Percentiles rank a stretch among this genome's conserved stretches.
These are phyloP conservation scores for Chrysomallon squamiferum DNA, from an alignment of 1,140 invertebrate genomes.

Conservation along the genomic window DNA sequence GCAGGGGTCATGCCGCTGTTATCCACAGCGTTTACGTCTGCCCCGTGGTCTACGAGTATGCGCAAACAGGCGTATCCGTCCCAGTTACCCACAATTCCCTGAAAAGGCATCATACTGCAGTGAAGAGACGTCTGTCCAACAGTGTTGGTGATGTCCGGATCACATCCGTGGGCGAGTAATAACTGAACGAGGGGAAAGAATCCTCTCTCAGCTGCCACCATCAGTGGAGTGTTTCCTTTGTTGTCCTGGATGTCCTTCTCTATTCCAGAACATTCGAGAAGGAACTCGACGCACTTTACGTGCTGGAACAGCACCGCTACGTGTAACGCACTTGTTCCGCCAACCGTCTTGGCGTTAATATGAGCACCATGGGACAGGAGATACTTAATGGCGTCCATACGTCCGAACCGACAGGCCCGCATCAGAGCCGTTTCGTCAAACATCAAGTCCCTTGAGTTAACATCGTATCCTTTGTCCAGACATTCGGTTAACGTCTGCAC, in stretches of 20 bases:
- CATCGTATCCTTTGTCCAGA: not conserved
- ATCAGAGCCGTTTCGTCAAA: not conserved
- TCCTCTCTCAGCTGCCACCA: conserved; percentile 4
- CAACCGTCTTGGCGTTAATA: not conserved
- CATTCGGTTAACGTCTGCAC: not conserved
- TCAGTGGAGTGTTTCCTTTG: not conserved
- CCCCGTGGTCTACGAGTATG: not conserved
- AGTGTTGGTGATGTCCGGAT: not conserved
- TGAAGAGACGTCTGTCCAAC: not conserved
- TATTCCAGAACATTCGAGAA: not conserved
- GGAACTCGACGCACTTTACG: not conserved
- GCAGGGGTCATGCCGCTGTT: not conserved
- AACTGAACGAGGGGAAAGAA: not conserved
- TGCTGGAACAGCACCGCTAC: not conserved
- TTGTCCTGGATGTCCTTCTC: not conserved
- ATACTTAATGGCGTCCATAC: not conserved
- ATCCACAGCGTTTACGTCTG: not conserved
- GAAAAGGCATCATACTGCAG: not conserved
- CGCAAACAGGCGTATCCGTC: not conserved
- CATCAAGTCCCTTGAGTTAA: not conserved
- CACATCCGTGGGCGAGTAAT: not conserved
- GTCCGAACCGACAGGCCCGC: not conserved
- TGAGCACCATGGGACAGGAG: not conserved
- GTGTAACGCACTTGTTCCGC: not conserved
- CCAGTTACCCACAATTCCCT: not conserved